phyloP scores from a whole-genome alignment of 2,113 vertebrate species.

The Siniperca knerii region DNA sequence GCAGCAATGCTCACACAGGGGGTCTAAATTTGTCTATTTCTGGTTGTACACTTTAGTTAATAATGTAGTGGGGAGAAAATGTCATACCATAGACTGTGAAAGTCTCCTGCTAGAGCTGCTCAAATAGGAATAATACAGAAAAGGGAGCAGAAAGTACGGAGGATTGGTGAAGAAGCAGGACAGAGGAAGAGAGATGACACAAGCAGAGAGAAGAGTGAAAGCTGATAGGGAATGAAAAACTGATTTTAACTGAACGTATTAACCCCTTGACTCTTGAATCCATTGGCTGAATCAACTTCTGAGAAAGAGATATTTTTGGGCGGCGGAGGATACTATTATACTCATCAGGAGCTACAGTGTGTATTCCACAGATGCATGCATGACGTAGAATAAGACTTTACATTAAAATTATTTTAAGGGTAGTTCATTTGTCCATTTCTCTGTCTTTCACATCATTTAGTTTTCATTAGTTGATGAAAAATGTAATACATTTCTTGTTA shows the following conservation, averaged over 20 bases:
- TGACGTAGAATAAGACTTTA: neutral
- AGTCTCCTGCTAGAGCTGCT: constrained; percentile 35
- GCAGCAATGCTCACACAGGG: neutral
- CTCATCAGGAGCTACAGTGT: neutral
- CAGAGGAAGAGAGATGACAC: constrained; percentile 26
- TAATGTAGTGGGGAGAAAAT: constrained; percentile 29
- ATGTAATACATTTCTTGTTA: neutral
- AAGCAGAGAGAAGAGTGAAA: constrained; percentile 45
- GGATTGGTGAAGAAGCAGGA: constrained; percentile 11
- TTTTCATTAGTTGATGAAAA: neutral
- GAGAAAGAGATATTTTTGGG: neutral
- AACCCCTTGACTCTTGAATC: constrained; percentile 77
- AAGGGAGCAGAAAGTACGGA: constrained; percentile 38
- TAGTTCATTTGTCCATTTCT: neutral
- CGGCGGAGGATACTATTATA: neutral
- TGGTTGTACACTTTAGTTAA: constrained; percentile 27
- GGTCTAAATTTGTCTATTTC: constrained; percentile 31
- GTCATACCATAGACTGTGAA: constrained; percentile 23
- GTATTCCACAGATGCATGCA: neutral
- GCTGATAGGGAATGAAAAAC: constrained; percentile 61
- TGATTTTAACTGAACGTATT: constrained; percentile 65
- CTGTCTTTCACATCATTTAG: neutral
- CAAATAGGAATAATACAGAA: constrained; percentile 29
- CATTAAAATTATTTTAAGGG: neutral
- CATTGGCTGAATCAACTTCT: constrained; percentile 1